phyloP scores from a whole-genome alignment of 2,797 vertebrate genomes.

The Saxicola maurus region DNA sequence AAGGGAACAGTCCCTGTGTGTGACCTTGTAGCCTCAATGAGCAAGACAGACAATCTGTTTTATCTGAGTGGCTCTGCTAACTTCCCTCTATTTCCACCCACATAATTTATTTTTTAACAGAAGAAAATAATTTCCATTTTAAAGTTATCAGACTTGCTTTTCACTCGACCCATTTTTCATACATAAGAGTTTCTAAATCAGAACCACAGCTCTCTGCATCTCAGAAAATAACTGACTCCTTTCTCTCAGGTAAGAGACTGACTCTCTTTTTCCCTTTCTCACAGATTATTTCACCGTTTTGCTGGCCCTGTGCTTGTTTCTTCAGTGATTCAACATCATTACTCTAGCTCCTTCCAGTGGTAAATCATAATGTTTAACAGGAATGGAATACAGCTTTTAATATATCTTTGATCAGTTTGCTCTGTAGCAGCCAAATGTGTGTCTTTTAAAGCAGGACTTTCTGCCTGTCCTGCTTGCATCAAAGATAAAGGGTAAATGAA shows the following conservation, averaged over 20 bases:
- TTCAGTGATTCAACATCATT: constrained; percentile 64
- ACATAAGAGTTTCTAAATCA: constrained; percentile 30
- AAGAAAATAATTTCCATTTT: constrained; percentile 64
- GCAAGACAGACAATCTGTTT: background rate
- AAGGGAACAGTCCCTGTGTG: background rate
- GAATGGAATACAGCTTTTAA: background rate
- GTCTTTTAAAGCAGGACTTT: background rate
- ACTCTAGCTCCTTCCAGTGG: constrained; percentile 79
- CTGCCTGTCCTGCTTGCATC: background rate
- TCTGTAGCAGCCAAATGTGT: background rate
- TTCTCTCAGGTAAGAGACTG: constrained; percentile 14
- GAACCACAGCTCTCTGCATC: background rate
- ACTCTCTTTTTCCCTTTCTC: background rate
- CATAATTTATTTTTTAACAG: constrained; percentile 45
- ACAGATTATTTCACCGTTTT: constrained; percentile 45
- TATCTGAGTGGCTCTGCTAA: constrained; percentile 1
- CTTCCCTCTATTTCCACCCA: constrained; percentile 17
- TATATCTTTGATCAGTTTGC: constrained; percentile 3
- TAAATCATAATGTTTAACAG: constrained; percentile 58
- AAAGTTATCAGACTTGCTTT: constrained; percentile 40
- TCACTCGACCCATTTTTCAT: background rate
- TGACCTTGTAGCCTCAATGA: background rate
- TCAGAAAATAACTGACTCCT: constrained; percentile 31
- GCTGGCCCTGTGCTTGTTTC: background rate
- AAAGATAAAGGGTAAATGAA: background rate